Evolutionary conservation across 2,888 invertebrate genomes (phyloP).

Genomic region (Scaptomyza reducta): DNA sequence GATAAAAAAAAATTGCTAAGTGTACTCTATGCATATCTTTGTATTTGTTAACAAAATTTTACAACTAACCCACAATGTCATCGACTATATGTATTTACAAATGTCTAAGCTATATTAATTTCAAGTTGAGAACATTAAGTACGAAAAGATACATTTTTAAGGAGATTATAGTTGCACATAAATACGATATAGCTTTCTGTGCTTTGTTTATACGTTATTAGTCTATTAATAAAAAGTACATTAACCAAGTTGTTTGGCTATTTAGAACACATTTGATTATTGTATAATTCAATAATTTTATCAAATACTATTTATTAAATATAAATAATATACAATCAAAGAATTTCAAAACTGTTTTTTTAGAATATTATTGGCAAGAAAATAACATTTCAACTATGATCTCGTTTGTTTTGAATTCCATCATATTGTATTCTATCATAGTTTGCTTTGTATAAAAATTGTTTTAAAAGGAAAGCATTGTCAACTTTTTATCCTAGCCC

Average conservation of each 20-base stretch:
- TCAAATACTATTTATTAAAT: conserved; percentile 43
- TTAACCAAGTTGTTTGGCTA: conserved; percentile 24
- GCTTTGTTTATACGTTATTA: conserved; percentile 29
- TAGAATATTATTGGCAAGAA: too few species aligned
- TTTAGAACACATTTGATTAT: conserved; percentile 27
- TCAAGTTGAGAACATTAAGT: conserved; percentile 18
- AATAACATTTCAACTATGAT: too few species aligned
- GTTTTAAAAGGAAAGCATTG: neutral
- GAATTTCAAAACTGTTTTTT: too few species aligned
- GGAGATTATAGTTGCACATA: conserved; percentile 14
- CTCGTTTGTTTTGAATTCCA: too few species aligned
- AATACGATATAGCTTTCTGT: conserved; percentile 22
- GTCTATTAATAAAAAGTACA: conserved; percentile 17
- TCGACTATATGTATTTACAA: conserved; percentile 51
- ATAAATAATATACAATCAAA: conserved; percentile 33
- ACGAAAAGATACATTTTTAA: conserved; percentile 5
- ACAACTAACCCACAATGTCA: conserved; percentile 27
- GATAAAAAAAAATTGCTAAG: conserved; percentile 41
- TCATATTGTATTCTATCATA: neutral
- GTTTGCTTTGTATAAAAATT: neutral
- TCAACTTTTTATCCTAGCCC: neutral
- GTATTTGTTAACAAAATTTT: conserved; percentile 33
- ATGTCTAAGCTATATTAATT: conserved; percentile 30
- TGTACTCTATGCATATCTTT: conserved; percentile 46
- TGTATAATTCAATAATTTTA: conserved; percentile 34